Evolutionary conservation across 64 coral and sea anemone genomes (phyloP), one percentile per base, ranked within the genome.

Genomic region (Exaiptasia diaphana): DNA sequence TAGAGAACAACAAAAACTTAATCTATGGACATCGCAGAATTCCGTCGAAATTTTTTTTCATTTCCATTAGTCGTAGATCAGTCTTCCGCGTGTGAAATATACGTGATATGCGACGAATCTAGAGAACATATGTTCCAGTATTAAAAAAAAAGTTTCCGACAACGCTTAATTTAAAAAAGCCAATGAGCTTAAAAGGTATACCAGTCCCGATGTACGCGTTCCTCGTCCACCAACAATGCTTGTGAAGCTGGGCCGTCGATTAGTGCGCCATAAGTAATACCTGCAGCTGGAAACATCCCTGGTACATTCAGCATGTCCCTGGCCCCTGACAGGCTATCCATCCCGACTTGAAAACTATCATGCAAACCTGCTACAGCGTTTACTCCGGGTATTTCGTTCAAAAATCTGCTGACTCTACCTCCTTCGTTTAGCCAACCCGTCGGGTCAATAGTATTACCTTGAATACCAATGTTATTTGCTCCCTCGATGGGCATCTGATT

Each of bases 201-300:
- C n/a, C n/a, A n/a, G n/a, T n/a, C n/a, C n/a, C n/a, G n/a, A n/a
- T n/a, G n/a, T n/a, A n/a, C n/a, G n/a, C n/a, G n/a, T 65, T 65
- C 38, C 12, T 65, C 61, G 7, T 65, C 61, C 2, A 65, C 61
- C 15, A 65, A 35, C 12, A 65, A 24, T 2, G 61, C 61, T 35
- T 65, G 61, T 11, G 61, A 65, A 37, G 61, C 61, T 65, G 61
- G 61, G 17, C 61, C 61, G 8, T 65, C 61, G 61, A 65, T 37
- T 28, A 65, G 61, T 0, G 61, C 61, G 21, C 30, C 61, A 35
- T 65, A 65, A 0, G 61, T 35, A 13, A 65, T 65, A 35, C 30
- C 61, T 18, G 61, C 61, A 11, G 61, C 61, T 3, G 61, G 61
- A 10, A 65, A 33, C 61, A 65, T 65, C 4, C 61, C 61, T 1